Evolutionary conservation across 2,888 invertebrate species (phyloP), one percentile per base, ranked within the genome.

Genomic region (Stictocephala bisonia): DNA sequence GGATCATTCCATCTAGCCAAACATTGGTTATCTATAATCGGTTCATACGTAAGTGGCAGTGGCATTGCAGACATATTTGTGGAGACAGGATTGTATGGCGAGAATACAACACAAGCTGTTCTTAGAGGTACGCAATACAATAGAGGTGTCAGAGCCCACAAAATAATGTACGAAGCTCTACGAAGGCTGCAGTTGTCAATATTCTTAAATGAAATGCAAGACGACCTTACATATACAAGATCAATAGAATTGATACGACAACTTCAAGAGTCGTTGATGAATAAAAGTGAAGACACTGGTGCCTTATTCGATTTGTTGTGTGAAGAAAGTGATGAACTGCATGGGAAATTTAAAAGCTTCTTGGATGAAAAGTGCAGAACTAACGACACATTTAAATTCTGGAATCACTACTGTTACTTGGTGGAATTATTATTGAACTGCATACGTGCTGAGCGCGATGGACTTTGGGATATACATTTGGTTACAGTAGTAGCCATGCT

Each of bases 391-490:
- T 60, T 60, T 18, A 60, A 60, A 22, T 60, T 60, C 4, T 27
- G 26, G 60, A 60, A 29, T 60, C 18, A 27, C 6, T 60, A 60
- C 18, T 27, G 60, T 22, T 6, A 60, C 31, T 18, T 31, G 29
- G 4, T 60, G 1, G 7, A 29, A 31, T 15, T 60, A 27, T 20
- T 27, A 35, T 29, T 60, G 15, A 31, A 60, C 35, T 60, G 20
- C 7, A 58, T 58, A 1, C 26, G 58, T 58, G 60, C 29, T 60
- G 60, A 60, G n/a, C 11, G 60, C 20, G 60, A 60, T 20, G 60
- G 60, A 9, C 60, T 60, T 20, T 27, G 60, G 48, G 60, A 27
- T 7, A 29, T 60, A 35, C 60, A 60, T 18, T 31, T 60, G 29
- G 60, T n/a, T 15, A 60, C 29, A 4, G 60, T 60, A 9, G n/a